Evolutionary conservation across 2,797 vertebrate species (phyloP), one percentile per base, ranked within the genome.

Genomic region (Sciaenops ocellatus): DNA sequence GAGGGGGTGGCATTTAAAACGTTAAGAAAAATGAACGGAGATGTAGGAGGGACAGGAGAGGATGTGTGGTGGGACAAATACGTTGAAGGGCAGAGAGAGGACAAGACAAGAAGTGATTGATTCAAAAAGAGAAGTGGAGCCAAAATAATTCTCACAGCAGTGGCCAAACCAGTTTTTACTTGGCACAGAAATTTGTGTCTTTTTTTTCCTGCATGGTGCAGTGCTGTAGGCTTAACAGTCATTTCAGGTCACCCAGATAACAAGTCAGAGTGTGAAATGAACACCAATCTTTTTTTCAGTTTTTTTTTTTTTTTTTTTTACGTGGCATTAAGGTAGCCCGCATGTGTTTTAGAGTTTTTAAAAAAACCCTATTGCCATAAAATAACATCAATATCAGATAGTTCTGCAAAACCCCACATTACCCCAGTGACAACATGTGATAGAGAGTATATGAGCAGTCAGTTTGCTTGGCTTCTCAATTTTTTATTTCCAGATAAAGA

Each of bases 1-100:
- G 34, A 38, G 34, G 34, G 34, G 34, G 46, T 47, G 71, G 28
- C 24, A 56, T 65, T 57, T 47, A 30, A 62, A 62, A 55, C 46
- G 26, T 52, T 47, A 3, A 52, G 8, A 18, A 9, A 57, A 50
- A 56, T 56, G 0, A 38, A 63, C 28, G 30, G 6, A 26, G 44
- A 26, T 9, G 63, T 20, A 13, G 13, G 51, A 9, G 68, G 44
- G 38, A 42, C 26, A 48, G 26, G 44, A 30, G 20, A 28, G 9
- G 59, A 16, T 44, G 38, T 17, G 18, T 4, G 10, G 13, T 28
- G 7, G 24, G 38, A 30, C 5, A 34, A 44, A 34, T 10, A 11
- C 17, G 20, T 1, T 64, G 24, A 38, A 48, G n/a, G 44, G 48
- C 24, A 28, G 41, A 76, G 30, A 54, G 50, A 20, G 20, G 57